phyloP scores from a whole-genome alignment of 2,888 invertebrate species.

The Flabesymbios commensalis region DNA sequence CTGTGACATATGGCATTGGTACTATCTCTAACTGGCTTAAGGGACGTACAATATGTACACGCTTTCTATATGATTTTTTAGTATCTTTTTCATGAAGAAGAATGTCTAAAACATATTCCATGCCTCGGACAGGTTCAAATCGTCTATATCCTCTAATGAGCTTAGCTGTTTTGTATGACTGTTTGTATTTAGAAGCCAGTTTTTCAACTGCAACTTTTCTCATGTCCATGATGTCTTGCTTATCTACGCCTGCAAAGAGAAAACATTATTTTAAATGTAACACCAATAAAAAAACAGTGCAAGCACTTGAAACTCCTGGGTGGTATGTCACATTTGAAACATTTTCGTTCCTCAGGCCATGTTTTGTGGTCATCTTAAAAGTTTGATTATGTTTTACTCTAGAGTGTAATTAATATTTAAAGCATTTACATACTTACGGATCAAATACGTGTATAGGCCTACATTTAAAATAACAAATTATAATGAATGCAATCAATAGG shows the following conservation, averaged over 20 bases:
- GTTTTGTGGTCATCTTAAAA: too few species aligned
- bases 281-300: not conserved
- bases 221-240: conserved; percentile 72
- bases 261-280: not conserved
- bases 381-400: too few species aligned
- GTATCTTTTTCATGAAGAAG: conserved; percentile 42
- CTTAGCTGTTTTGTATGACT: conserved; percentile 60
- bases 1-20: conserved; percentile 93
- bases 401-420: too few species aligned
- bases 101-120: conserved; percentile 80
- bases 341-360: not conserved
- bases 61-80: conserved; percentile 48
- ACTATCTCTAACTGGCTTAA: conserved; percentile 86
- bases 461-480: too few species aligned
- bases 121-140: conserved; percentile 82
- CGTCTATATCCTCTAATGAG: conserved; percentile 73
- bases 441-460: too few species aligned
- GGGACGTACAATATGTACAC: conserved; percentile 81
- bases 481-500: too few species aligned
- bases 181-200: conserved; percentile 45
- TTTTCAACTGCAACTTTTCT: conserved; percentile 46
- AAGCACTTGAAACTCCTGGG: not conserved
- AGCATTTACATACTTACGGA: too few species aligned
- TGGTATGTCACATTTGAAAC: not conserved
- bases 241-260: conserved; percentile 61